Conservation (phyloP, 1,140 invertebrate genomes). For the Oncopodura yosiiana region DNA sequence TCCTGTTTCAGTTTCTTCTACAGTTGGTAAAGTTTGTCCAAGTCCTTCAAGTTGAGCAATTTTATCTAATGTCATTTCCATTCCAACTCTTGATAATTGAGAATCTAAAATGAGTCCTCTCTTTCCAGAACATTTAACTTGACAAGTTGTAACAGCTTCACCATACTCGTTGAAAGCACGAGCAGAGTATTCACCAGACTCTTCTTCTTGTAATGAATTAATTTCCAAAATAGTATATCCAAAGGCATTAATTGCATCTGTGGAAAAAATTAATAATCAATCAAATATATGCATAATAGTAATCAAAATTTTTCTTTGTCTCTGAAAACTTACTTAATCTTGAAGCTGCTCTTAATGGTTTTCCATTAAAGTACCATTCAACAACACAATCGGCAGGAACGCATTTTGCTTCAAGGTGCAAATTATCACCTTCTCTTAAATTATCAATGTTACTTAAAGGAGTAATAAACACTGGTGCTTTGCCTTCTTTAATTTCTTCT, state of each 20-base stretch:
- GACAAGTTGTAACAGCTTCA: constrained; percentile 83
- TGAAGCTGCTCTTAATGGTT: constrained; percentile 75
- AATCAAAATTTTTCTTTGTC: no score
- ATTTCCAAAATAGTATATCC: constrained; percentile 90
- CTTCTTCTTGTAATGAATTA: constrained; percentile 87
- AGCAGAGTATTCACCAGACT: constrained; percentile 86
- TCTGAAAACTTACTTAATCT: constrained; percentile 70
- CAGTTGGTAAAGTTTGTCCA: constrained; percentile 43
- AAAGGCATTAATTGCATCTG: no score
- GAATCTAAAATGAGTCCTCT: constrained; percentile 83
- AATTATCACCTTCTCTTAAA: constrained; percentile 78
- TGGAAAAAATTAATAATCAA: constrained; percentile 80
- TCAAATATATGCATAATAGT: no score
- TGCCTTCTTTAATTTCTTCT: constrained; percentile 59
- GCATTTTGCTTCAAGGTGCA: constrained; percentile 87
- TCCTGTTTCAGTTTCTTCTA: constrained; percentile 47
- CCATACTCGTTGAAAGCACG: constrained; percentile 64
- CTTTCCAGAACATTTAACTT: constrained; percentile 73
- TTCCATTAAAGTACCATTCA: constrained; percentile 92
- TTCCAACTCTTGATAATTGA: constrained; percentile 72
- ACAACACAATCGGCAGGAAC: constrained; percentile 64
- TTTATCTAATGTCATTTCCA: constrained; percentile 80
- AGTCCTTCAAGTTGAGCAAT: constrained; percentile 86
- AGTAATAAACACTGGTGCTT: constrained; percentile 81
- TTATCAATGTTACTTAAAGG: constrained; percentile 77